Percentiles rank a stretch among this genome's conserved stretches.
phyloP scores from a whole-genome alignment of 2,888 invertebrate species.

The Magallana nippona region DNA sequence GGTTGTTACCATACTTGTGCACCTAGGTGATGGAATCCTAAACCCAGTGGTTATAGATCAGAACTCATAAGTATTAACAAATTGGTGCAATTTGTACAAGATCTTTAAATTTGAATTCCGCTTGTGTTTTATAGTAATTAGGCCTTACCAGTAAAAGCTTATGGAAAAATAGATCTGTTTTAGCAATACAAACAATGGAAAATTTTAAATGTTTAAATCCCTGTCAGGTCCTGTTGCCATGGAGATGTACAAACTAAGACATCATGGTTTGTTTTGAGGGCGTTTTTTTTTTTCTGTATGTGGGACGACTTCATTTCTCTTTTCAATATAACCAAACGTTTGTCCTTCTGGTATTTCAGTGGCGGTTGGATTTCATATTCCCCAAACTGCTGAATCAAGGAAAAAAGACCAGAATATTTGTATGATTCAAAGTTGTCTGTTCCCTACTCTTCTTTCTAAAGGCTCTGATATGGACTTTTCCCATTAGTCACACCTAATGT shows the following conservation, averaged over 20 bases:
- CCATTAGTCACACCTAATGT: constrained; percentile 7
- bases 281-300: background rate
- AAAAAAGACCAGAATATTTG: constrained; percentile 42
- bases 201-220: background rate
- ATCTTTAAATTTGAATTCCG: constrained; percentile 3
- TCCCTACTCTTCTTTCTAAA: constrained; percentile 5
- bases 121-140: background rate
- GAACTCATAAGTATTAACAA: too few species aligned
- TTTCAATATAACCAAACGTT: constrained; percentile 8
- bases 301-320: background rate
- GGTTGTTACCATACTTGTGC: background rate
- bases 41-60: too few species aligned
- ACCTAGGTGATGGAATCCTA: background rate
- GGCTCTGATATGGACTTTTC: constrained; percentile 26
- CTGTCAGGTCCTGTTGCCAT: constrained; percentile 11
- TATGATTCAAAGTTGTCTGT: constrained; percentile 28
- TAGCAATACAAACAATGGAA: too few species aligned
- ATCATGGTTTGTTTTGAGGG: constrained; percentile 12
- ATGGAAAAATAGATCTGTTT: too few species aligned
- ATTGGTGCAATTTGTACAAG: background rate
- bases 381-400: constrained; percentile 44
- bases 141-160: too few species aligned
- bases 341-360: constrained; percentile 43
- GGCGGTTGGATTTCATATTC: constrained; percentile 47
- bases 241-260: constrained; percentile 2